phyloP scores from a whole-genome alignment of 2,113 vertebrate species.

The Excalfactoria chinensis region DNA sequence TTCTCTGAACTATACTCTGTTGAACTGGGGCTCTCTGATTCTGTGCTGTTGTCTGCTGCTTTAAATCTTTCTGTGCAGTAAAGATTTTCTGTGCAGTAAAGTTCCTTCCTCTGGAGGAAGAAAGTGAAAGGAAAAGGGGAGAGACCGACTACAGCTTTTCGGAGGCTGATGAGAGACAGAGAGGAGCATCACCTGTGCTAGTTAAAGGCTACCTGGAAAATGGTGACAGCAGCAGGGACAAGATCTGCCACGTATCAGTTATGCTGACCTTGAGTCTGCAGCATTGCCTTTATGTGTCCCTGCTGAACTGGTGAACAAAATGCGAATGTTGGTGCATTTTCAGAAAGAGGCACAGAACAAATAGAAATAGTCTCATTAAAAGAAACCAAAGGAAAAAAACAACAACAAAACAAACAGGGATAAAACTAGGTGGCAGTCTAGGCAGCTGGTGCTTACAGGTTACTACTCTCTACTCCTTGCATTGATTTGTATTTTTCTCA shows the following conservation, averaged over 20 bases:
- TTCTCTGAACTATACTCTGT: not conserved
- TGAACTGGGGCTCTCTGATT: not conserved
- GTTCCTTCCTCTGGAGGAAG: not conserved
- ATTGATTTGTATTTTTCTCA: not conserved
- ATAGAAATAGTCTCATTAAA: not conserved
- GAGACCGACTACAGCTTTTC: not conserved
- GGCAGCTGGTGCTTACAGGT: not conserved
- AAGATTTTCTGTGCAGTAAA: not conserved
- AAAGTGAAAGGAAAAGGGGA: not conserved
- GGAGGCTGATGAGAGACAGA: not conserved
- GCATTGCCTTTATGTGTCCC: not conserved
- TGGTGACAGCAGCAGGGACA: no score
- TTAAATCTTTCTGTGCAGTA: not conserved
- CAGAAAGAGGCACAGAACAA: not conserved
- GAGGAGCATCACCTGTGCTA: not conserved
- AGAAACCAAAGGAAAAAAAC: not conserved
- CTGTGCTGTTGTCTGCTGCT: not conserved
- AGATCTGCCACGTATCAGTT: not conserved
- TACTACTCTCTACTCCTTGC: not conserved
- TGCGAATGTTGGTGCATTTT: not conserved
- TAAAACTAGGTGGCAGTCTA: rapidly evolving
- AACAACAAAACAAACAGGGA: not conserved
- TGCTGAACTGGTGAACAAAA: not conserved
- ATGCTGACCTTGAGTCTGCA: not conserved
- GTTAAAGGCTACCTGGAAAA: not conserved